Evolutionary conservation across 2,113 vertebrate genomes (phyloP).

Genomic region (Myrmecobius fasciatus): DNA sequence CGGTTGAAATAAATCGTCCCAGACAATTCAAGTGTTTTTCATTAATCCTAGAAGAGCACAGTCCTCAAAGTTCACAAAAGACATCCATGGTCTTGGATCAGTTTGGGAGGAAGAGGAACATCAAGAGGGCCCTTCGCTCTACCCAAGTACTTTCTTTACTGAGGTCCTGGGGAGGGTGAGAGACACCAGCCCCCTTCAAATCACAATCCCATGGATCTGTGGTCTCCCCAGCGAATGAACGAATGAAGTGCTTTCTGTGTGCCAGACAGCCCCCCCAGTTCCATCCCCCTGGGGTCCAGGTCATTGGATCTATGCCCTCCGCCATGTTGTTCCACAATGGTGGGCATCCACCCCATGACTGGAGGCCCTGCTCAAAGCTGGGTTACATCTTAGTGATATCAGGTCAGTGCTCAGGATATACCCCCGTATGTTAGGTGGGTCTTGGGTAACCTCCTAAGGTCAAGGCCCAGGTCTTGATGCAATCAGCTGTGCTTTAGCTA

Average conservation of each 20-base stretch:
- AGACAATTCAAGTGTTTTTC: background rate
- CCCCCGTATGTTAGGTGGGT: background rate
- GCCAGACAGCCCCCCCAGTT: background rate
- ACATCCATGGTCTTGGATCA: background rate
- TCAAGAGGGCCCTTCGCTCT: background rate
- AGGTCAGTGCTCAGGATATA: too few relatives aligned
- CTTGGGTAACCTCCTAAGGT: background rate
- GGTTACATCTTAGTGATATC: too few relatives aligned
- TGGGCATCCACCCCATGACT: background rate
- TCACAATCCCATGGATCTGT: background rate
- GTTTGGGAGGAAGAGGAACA: background rate
- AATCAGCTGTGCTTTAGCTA: background rate
- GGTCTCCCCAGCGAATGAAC: background rate
- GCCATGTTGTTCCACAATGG: background rate
- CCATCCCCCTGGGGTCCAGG: too few relatives aligned
- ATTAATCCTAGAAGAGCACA: background rate
- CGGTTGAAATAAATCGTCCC: background rate
- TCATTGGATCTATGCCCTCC: background rate
- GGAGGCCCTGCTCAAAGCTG: background rate
- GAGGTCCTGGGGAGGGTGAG: background rate
- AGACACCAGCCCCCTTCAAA: background rate
- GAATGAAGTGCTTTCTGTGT: background rate
- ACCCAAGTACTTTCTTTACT: background rate
- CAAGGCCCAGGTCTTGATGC: too few relatives aligned
- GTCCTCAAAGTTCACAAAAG: background rate